Evolutionary conservation across 2,888 invertebrate species (phyloP).

Genomic region (Cosmia pyralina): DNA sequence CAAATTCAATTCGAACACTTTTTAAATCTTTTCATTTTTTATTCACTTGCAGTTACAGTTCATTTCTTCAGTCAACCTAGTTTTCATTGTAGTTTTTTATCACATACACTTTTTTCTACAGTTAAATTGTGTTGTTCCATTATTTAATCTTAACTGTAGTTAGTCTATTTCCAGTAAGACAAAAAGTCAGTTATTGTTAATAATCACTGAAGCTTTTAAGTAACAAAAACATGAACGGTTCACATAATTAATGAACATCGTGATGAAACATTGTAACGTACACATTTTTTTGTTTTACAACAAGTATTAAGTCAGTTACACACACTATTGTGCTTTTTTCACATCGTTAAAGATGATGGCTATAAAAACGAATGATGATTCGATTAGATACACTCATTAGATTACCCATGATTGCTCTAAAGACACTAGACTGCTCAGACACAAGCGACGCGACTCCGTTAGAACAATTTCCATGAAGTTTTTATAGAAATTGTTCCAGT

Average conservation of each 20-base stretch:
- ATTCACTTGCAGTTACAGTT: constrained; percentile 37
- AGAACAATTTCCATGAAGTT: too few species aligned
- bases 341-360: constrained; percentile 40
- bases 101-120: constrained; percentile 30
- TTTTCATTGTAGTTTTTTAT: constrained; percentile 46
- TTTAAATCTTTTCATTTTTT: constrained; percentile 61
- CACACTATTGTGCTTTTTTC: constrained; percentile 53
- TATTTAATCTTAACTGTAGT: constrained; percentile 43
- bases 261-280: constrained; percentile 52
- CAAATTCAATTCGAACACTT: constrained; percentile 50
- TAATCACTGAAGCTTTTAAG: constrained; percentile 48
- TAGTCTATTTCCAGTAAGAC: constrained; percentile 40
- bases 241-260: constrained; percentile 43
- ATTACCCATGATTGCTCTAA: background rate
- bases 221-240: constrained; percentile 45
- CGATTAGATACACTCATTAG: constrained; percentile 42
- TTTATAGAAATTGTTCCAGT: too few species aligned
- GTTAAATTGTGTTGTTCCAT: constrained; percentile 41
- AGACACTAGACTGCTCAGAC: background rate
- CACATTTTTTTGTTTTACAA: constrained; percentile 26
- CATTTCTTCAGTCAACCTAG: constrained; percentile 30
- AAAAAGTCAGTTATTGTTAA: constrained; percentile 37
- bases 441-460: too few species aligned
- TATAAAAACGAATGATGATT: constrained; percentile 24
- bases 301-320: constrained; percentile 36